Evolutionary conservation across 1,140 invertebrate species (phyloP).

Genomic region (Papilio aristodemus): DNA sequence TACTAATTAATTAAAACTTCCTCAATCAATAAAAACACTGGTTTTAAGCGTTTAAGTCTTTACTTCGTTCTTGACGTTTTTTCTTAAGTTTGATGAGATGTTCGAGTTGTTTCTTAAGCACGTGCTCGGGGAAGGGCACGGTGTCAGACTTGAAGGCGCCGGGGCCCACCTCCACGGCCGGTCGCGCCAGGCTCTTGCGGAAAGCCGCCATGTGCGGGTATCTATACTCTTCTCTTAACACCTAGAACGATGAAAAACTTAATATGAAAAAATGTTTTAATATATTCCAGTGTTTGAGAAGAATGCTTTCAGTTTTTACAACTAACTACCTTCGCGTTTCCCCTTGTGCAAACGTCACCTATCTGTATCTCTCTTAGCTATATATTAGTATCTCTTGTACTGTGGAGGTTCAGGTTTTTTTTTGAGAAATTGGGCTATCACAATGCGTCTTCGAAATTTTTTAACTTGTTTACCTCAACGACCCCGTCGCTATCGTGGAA

Average conservation of each 20-base stretch:
- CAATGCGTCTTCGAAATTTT: too few species aligned
- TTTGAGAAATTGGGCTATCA: too few species aligned
- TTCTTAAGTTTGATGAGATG: constrained; percentile 6
- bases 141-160: not conserved
- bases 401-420: too few species aligned
- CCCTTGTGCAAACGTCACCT: too few species aligned
- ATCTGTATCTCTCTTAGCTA: too few species aligned
- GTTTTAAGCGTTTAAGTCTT: not conserved
- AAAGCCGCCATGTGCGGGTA: not conserved
- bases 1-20: too few species aligned
- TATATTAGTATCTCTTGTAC: too few species aligned
- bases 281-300: too few species aligned
- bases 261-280: not conserved
- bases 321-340: too few species aligned
- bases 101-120: constrained; percentile 1
- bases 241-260: not conserved
- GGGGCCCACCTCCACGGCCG: not conserved
- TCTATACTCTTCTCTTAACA: not conserved
- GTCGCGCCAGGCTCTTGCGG: not conserved
- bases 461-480: not conserved
- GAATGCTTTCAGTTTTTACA: too few species aligned
- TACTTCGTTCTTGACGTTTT: not conserved
- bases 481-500: not conserved
- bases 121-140: not conserved
- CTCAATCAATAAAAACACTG: too few species aligned